Evolutionary conservation across 2,797 vertebrate species (phyloP), one percentile per base, ranked within the genome.

Genomic region (Sebastes elongatus): DNA sequence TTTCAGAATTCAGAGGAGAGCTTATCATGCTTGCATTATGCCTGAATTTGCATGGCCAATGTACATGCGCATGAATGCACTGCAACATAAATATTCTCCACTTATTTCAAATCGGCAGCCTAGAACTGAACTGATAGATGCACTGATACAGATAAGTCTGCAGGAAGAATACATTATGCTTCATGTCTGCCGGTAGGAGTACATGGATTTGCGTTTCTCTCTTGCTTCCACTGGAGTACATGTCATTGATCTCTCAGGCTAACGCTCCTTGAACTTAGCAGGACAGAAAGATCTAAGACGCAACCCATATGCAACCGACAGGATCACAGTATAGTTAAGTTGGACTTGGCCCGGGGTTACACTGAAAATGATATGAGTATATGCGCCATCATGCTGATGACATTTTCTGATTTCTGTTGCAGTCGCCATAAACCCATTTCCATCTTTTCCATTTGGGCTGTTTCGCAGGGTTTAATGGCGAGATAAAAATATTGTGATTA

Each of bases 391-490:
- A 68, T 53, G 25, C 65, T 69, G 75, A 83, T 83, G 86, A 83
- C 71, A 82, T 86, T 85, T 84, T 81, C 57, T 66, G 81, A 87
- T 79, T 76, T 72, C 20, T 35, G 23, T 68, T 68, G 59, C 78
- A 78, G 76, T 56, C 20, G 0, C 28, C 49, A 55, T 42, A 35
- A 69, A 62, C 75, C 9, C 35, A 87, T 81, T 86, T 74, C 59
- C 30, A 75, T 83, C 60, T 74, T 74, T 70, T 81, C 33, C 70
- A 75, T 70, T 86, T 68, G 70, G 64, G 55, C 14, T 28, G n/a
- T 70, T 84, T 76, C 13, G 53, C 55, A 25, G 49, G 49, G 7
- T 80, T 81, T 82, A 83, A 69, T 77, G 23, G 65, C 30, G 3
- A 66, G 16, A 74, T 65, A 28, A 77, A 25, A 82, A 82, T 71